These are phyloP conservation scores for Ammospiza nelsoni DNA, from an alignment of 2,113 vertebrate genomes.

Conservation along the genomic window DNA sequence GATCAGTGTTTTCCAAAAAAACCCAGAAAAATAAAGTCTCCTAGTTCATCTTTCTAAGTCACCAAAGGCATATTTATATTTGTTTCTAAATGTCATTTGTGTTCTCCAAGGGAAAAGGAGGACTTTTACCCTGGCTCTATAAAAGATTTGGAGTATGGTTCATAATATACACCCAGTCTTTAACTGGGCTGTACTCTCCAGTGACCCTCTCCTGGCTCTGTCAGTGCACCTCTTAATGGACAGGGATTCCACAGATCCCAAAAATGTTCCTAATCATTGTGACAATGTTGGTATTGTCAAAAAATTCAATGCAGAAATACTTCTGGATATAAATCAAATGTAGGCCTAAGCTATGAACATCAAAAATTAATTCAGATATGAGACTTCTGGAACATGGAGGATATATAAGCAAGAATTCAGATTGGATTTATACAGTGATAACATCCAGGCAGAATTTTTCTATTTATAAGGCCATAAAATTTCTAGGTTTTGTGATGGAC, in stretches of 20 bases:
- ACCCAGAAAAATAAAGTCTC: not conserved
- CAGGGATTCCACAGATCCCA: not conserved
- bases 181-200: not conserved
- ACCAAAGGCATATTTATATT: not conserved
- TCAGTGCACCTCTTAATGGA: fast-evolving
- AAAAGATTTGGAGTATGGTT: not conserved
- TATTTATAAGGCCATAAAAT: not conserved
- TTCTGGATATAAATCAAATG: not conserved
- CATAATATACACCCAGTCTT: not conserved
- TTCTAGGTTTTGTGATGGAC: not conserved
- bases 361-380: not conserved
- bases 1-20: not conserved
- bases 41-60: not conserved
- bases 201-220: not conserved
- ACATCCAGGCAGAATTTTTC: not conserved
- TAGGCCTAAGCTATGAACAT: not conserved
- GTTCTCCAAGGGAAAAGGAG: not conserved
- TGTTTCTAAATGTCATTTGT: not conserved
- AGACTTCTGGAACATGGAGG: not conserved
- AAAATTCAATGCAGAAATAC: not conserved
- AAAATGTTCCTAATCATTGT: not conserved
- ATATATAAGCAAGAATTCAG: not conserved
- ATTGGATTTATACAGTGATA: not conserved
- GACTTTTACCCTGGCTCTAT: not conserved
- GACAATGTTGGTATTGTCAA: not conserved